Evolutionary conservation across 2,888 invertebrate genomes (phyloP).

Genomic region (Macrosiphum euphorbiae): DNA sequence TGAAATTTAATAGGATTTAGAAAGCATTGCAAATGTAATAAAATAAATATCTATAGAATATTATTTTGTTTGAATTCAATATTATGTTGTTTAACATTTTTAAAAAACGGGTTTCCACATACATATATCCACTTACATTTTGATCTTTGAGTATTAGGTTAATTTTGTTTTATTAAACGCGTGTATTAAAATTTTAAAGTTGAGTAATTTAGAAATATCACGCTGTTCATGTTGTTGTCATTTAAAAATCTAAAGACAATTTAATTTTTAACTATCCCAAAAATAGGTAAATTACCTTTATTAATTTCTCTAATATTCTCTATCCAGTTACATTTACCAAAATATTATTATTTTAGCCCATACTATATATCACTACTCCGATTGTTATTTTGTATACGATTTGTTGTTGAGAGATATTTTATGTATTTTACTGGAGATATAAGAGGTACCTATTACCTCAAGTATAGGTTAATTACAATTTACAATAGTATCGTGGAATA

Average conservation of each 20-base stretch:
- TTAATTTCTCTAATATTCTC: neutral
- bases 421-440: neutral
- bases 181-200: neutral
- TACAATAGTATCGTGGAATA: neutral
- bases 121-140: slow-evolving; percentile 12
- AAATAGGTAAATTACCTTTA: neutral
- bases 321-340: neutral
- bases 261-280: neutral
- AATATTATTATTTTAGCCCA: neutral
- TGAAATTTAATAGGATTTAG: neutral
- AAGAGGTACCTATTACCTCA: neutral
- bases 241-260: neutral
- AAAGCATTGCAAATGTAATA: neutral
- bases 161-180: neutral
- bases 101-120: slow-evolving; percentile 1
- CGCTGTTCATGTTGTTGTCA: neutral
- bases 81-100: neutral
- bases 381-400: neutral
- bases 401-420: neutral
- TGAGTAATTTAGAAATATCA: neutral
- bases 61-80: neutral
- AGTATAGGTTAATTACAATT: neutral
- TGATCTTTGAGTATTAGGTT: neutral
- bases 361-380: neutral
- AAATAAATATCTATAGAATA: neutral